Conservation (phyloP, 2,113 vertebrate genomes). For the Microcebus ravelobensis region DNA sequence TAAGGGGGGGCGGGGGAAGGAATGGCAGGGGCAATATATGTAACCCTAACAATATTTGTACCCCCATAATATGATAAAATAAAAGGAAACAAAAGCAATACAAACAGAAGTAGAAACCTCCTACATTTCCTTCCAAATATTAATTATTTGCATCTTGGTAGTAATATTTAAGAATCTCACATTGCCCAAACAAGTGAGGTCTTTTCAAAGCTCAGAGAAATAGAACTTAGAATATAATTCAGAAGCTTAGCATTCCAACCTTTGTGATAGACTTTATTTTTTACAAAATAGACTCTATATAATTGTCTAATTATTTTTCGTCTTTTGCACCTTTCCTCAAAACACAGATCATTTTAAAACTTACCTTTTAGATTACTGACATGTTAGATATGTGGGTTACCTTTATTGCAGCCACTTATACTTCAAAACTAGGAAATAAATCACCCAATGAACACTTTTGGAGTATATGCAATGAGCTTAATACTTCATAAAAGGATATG, state of each 20-base stretch:
- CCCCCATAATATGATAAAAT: no score
- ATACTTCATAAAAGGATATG: background rate
- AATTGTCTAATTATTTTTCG: conserved; percentile 21
- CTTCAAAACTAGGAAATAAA: background rate
- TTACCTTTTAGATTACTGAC: conserved; percentile 7
- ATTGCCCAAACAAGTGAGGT: background rate
- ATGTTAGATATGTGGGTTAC: background rate
- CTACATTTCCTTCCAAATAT: background rate
- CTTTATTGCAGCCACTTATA: background rate
- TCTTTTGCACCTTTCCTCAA: background rate
- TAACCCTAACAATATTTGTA: no score
- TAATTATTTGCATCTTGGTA: background rate
- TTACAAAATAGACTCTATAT: background rate
- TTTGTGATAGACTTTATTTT: background rate
- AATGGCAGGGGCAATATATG: no score
- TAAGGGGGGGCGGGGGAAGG: no score
- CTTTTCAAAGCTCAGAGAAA: conserved; percentile 23
- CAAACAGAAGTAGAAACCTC: conserved; percentile 1
- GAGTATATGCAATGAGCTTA: background rate
- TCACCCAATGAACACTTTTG: background rate
- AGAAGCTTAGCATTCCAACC: background rate
- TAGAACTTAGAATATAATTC: background rate
- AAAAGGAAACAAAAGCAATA: background rate
- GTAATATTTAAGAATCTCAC: conserved; percentile 1
- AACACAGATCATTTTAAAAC: background rate